Conservation (phyloP, 2,888 invertebrate species). For the Salticus scenicus region DNA sequence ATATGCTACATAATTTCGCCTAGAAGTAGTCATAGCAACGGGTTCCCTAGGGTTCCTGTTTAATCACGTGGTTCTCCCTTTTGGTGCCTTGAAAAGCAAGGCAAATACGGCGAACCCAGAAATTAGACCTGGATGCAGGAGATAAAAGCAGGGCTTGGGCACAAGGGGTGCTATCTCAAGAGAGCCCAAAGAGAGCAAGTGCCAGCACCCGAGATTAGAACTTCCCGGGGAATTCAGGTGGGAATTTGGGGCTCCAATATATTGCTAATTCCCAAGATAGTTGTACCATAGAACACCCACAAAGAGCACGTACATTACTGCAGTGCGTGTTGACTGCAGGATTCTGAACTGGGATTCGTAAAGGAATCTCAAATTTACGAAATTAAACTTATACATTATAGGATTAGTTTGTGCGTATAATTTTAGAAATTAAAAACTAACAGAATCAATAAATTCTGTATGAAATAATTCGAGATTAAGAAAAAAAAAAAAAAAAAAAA, state of each 20-base stretch:
- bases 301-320: conserved; percentile 33
- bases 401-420: too few relatives aligned
- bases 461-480: too few relatives aligned
- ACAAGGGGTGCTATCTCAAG: conserved; percentile 8
- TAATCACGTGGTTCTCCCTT: conserved; percentile 67
- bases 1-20: conserved; percentile 58
- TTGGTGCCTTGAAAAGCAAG: conserved; percentile 39
- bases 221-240: conserved; percentile 28
- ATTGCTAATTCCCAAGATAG: not conserved
- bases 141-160: conserved; percentile 35
- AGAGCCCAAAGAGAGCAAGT: conserved; percentile 55
- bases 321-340: conserved; percentile 45
- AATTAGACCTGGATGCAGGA: conserved; percentile 41
- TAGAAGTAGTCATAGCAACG: conserved; percentile 52
- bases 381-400: too few relatives aligned
- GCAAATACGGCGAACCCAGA: conserved; percentile 51
- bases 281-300: conserved; percentile 31
- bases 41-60: conserved; percentile 51
- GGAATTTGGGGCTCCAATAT: not conserved
- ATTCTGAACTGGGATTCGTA: too few relatives aligned
- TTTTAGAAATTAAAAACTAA: too few relatives aligned
- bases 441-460: too few relatives aligned
- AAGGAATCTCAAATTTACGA: too few relatives aligned
- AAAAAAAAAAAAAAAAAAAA: too few relatives aligned
- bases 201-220: conserved; percentile 57